Conservation (phyloP, 2,797 vertebrate genomes). For the Nyctibius grandis region DNA sequence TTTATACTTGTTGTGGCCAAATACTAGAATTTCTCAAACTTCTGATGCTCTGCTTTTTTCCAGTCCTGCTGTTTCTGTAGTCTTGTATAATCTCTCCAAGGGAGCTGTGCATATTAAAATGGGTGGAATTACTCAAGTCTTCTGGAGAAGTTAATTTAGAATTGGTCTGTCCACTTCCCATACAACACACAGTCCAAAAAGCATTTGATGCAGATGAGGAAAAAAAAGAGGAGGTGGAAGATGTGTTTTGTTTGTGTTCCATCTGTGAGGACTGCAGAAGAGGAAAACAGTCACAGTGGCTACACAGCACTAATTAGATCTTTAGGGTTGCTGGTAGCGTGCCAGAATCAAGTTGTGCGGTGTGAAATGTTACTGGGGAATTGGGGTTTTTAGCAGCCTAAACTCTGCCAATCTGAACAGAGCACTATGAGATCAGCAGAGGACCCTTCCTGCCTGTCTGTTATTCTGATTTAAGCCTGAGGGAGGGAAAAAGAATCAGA, state of each 20-base stretch:
- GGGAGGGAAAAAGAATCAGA: not conserved
- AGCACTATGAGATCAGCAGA: not conserved
- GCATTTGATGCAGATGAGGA: not conserved
- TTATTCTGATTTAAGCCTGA: not conserved
- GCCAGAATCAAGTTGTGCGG: slow-evolving; percentile 22
- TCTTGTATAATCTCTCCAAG: not conserved
- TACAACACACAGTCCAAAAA: not conserved
- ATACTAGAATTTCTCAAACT: not conserved
- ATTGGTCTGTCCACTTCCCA: not conserved
- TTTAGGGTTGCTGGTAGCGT: slow-evolving; percentile 34
- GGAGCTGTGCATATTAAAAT: not conserved
- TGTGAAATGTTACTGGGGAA: slow-evolving; percentile 28
- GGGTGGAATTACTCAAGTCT: not conserved
- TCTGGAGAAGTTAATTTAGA: not conserved
- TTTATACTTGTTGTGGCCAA: not conserved
- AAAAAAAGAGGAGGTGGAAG: not conserved
- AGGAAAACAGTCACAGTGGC: slow-evolving; percentile 41
- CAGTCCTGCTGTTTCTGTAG: not conserved
- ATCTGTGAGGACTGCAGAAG: slow-evolving; percentile 29
- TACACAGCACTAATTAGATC: slow-evolving; percentile 60
- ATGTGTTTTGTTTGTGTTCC: slow-evolving; percentile 42
- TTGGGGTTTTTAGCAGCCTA: slow-evolving; percentile 17
- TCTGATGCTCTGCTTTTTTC: not conserved
- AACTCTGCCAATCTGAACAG: not conserved
- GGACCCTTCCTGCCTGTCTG: not conserved